Evolutionary conservation across 1,140 invertebrate genomes (phyloP).

Genomic region (Cylas formicarius): DNA sequence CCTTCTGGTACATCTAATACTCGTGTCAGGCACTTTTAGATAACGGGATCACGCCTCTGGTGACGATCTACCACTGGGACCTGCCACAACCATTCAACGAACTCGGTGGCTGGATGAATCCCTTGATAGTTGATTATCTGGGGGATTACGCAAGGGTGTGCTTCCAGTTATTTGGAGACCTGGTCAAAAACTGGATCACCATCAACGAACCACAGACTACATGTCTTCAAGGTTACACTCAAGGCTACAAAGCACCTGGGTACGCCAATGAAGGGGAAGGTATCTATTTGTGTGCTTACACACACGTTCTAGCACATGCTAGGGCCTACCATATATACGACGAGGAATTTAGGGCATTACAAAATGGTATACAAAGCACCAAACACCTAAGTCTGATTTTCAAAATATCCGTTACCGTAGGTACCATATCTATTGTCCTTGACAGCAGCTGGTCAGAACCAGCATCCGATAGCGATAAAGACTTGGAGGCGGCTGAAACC

Average conservation of each 20-base stretch:
- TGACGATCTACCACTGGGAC: conserved; percentile 44
- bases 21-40: too few relatives aligned
- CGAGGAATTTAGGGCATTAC: conserved; percentile 38
- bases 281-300: conserved; percentile 49
- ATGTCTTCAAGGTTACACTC: conserved; percentile 19
- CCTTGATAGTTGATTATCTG: conserved; percentile 51
- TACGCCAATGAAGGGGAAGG: conserved; percentile 47
- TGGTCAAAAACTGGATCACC: conserved; percentile 45
- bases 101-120: conserved; percentile 58
- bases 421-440: conserved; percentile 49
- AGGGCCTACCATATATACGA: conserved; percentile 49
- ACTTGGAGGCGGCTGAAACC: conserved; percentile 44
- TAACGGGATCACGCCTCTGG: conserved; percentile 48
- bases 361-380: conserved; percentile 2
- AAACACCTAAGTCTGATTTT: too few relatives aligned
- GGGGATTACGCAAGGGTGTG: conserved; percentile 34
- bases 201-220: conserved; percentile 44
- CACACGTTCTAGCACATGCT: conserved; percentile 48
- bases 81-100: conserved; percentile 56
- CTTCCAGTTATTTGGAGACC: conserved; percentile 19
- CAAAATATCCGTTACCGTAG: conserved; percentile 27
- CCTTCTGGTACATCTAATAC: too few relatives aligned
- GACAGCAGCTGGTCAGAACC: conserved; percentile 45
- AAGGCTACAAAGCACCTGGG: not conserved
- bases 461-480: conserved; percentile 37